A percentile compares a stretch with the other conserved stretches of the same genome.
phyloP scores from a whole-genome alignment of 2,888 invertebrate species.

The Nyleta sp. region DNA sequence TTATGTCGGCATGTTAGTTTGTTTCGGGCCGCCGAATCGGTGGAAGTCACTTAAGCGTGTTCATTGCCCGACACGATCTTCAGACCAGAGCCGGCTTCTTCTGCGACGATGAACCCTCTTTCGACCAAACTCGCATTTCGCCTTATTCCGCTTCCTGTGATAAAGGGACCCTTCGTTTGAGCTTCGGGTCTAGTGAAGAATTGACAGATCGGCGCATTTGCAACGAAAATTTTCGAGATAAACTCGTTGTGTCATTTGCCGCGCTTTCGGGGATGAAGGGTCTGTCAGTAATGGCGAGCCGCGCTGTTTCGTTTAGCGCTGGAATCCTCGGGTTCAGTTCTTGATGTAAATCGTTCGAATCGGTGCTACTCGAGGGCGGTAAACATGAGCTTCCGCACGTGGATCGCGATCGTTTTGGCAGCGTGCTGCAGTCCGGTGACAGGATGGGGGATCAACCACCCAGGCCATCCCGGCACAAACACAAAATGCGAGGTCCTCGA shows the following conservation, averaged over 20 bases:
- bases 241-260: background rate
- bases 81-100: slow-evolving; percentile 20
- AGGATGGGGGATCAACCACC: slow-evolving; percentile 82
- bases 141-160: no score
- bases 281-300: slow-evolving; percentile 21
- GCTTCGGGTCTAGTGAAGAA: no score
- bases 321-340: slow-evolving; percentile 9
- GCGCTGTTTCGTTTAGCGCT: background rate
- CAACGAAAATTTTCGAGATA: background rate
- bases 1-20: slow-evolving; percentile 63
- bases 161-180: no score
- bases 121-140: slow-evolving; percentile 1
- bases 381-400: slow-evolving; percentile 64
- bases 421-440: slow-evolving; percentile 60
- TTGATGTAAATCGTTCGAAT: slow-evolving; percentile 36
- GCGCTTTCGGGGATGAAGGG: slow-evolving; percentile 7
- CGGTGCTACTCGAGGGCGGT: slow-evolving; percentile 19
- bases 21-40: slow-evolving; percentile 53
- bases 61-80: slow-evolving; percentile 9
- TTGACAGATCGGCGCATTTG: no score
- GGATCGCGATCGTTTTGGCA: slow-evolving; percentile 76
- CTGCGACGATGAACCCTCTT: slow-evolving; percentile 25
- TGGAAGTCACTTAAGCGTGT: slow-evolving; percentile 39
- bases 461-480: slow-evolving; percentile 79
- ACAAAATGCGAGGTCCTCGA: slow-evolving; percentile 90